Conservation (phyloP, 1,140 invertebrate genomes). For the Macrotrachela quadricornifera region DNA sequence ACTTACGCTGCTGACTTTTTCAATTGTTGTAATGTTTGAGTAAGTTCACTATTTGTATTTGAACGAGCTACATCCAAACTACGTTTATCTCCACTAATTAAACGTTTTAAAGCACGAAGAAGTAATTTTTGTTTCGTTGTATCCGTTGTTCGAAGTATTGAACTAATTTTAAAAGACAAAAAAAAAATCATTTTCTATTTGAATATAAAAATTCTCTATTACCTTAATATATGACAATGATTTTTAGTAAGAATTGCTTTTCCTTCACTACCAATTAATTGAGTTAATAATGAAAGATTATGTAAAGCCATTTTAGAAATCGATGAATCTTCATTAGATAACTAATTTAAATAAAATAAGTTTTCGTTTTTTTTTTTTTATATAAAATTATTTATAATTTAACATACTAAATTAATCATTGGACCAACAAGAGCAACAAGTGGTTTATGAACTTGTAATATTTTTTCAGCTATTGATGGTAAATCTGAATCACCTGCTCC, state of each 20-base stretch:
- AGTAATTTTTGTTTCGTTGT: slow-evolving; percentile 28
- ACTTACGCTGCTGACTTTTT: no score
- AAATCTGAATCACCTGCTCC: slow-evolving; percentile 14
- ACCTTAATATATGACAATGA: slow-evolving; percentile 17
- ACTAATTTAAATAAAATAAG: slow-evolving; percentile 10
- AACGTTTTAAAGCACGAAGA: slow-evolving; percentile 25
- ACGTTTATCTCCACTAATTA: slow-evolving; percentile 15
- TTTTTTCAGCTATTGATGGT: slow-evolving; percentile 23
- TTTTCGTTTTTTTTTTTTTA: not conserved
- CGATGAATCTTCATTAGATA: slow-evolving; percentile 24
- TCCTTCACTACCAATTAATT: slow-evolving; percentile 28
- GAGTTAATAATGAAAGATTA: slow-evolving; percentile 23
- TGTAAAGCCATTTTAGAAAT: slow-evolving; percentile 23
- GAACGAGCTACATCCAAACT: not conserved
- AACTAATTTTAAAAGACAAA: not conserved
- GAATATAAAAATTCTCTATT: not conserved
- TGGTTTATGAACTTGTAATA: slow-evolving; percentile 24
- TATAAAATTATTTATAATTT: not conserved
- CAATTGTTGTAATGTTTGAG: no score
- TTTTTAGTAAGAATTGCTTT: slow-evolving; percentile 20
- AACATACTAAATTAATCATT: slow-evolving; percentile 19
- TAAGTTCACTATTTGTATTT: no score
- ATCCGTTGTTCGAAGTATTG: slow-evolving; percentile 13
- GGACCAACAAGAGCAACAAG: slow-evolving; percentile 21
- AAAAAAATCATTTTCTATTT: not conserved